Conservation (phyloP, 2,888 invertebrate species). For the Malthinus seriepunctatus region DNA sequence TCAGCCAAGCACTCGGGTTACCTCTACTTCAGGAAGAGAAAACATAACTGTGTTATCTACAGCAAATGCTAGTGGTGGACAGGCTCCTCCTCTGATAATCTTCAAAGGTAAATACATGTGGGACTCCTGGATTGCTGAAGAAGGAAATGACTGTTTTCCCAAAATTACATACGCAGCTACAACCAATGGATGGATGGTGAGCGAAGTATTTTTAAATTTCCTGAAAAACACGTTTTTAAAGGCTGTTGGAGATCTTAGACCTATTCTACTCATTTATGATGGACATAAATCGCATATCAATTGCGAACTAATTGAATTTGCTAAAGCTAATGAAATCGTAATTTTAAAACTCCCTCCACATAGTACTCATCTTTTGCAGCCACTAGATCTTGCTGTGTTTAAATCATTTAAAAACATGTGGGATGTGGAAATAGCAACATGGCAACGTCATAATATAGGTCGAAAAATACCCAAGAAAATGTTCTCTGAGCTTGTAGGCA, state of each 20-base stretch:
- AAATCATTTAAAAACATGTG: background rate
- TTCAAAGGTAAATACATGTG: constrained; percentile 41
- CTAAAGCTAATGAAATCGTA: background rate
- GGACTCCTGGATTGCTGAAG: constrained; percentile 38
- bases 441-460: background rate
- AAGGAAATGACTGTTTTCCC: constrained; percentile 35
- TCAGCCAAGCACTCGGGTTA: constrained; percentile 10
- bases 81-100: constrained; percentile 40
- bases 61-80: constrained; percentile 25
- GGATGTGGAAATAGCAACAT: background rate
- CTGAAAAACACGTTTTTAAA: too few relatives aligned
- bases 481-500: background rate
- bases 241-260: background rate
- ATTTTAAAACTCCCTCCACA: background rate
- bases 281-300: background rate
- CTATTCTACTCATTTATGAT: background rate
- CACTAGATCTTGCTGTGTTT: background rate
- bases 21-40: constrained; percentile 20
- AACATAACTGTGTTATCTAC: constrained; percentile 22
- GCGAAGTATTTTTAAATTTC: too few relatives aligned
- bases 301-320: too few relatives aligned
- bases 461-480: background rate
- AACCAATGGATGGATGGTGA: constrained; percentile 39
- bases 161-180: constrained; percentile 40
- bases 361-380: background rate